Conservation (phyloP, 2,888 invertebrate genomes). For the Aphidoletes aphidimyza region DNA sequence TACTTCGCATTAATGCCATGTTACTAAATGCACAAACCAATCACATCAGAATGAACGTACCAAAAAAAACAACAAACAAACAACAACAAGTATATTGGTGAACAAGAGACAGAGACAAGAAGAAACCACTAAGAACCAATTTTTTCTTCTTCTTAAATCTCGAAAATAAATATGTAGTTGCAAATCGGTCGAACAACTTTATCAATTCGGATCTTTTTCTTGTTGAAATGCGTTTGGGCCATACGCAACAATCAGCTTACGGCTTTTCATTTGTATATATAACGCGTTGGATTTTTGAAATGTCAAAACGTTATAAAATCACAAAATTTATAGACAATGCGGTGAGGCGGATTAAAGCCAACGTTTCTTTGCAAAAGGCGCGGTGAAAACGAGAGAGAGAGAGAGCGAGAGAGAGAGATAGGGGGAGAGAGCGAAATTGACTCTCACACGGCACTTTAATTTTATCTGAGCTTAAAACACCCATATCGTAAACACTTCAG, state of each 20-base stretch:
- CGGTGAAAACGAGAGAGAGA: background rate
- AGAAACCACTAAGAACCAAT: background rate
- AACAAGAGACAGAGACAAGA: background rate
- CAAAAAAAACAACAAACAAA: background rate
- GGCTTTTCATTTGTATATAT: background rate
- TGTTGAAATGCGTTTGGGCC: slow-evolving; percentile 35
- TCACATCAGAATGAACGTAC: background rate
- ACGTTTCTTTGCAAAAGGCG: background rate
- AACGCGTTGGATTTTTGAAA: background rate
- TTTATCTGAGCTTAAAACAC: slow-evolving; percentile 18
- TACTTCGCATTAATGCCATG: slow-evolving; percentile 48
- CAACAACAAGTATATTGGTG: too few relatives aligned
- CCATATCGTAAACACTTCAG: slow-evolving; percentile 24
- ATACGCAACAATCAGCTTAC: background rate
- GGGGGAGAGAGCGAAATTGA: too few relatives aligned
- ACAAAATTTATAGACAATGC: slow-evolving; percentile 48
- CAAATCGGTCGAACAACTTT: slow-evolving; percentile 54
- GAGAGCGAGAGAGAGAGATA: background rate
- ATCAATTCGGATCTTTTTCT: slow-evolving; percentile 50
- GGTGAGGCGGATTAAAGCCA: slow-evolving; percentile 18
- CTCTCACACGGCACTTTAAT: slow-evolving; percentile 19
- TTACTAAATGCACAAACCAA: slow-evolving; percentile 20
- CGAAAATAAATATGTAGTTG: slow-evolving; percentile 52
- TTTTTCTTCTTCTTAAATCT: slow-evolving; percentile 36
- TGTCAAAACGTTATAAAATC: slow-evolving; percentile 51